A percentile compares a stretch with the other conserved stretches of the same genome.
phyloP scores from a whole-genome alignment of 2,113 vertebrate species.

The Neomonachus schauinslandi region DNA sequence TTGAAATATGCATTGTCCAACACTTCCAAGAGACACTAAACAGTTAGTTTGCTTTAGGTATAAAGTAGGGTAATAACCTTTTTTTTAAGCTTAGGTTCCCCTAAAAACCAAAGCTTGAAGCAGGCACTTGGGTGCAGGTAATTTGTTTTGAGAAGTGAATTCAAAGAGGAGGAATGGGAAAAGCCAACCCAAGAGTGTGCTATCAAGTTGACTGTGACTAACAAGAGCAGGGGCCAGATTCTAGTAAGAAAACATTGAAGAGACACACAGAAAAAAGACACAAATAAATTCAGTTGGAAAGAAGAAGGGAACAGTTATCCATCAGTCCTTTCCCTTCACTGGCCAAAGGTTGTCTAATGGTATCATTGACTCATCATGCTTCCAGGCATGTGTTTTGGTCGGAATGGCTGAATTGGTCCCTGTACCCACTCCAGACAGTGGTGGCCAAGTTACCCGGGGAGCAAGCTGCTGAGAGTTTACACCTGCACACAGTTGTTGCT shows the following conservation, averaged over 20 bases:
- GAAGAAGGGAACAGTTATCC: background rate
- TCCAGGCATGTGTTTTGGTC: background rate
- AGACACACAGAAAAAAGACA: background rate
- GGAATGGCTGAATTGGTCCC: background rate
- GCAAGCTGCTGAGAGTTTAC: background rate
- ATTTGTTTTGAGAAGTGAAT: background rate
- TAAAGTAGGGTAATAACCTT: background rate
- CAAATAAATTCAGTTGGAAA: background rate
- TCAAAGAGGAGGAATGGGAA: background rate
- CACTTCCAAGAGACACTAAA: slow-evolving; percentile 8
- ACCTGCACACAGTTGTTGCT: background rate
- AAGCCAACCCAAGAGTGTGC: background rate
- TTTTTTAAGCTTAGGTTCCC: background rate
- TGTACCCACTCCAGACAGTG: background rate
- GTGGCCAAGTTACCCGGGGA: background rate
- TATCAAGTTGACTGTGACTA: background rate
- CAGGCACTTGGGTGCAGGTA: background rate
- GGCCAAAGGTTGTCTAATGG: background rate
- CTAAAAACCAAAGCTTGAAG: background rate
- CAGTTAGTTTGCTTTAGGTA: background rate
- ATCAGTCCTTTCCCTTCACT: background rate
- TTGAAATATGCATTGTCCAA: slow-evolving; percentile 40
- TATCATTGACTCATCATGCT: background rate
- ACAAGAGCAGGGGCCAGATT: background rate
- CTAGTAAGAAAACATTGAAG: background rate